Evolutionary conservation across 2,888 invertebrate genomes (phyloP).

Genomic region (Rosalia funebris): DNA sequence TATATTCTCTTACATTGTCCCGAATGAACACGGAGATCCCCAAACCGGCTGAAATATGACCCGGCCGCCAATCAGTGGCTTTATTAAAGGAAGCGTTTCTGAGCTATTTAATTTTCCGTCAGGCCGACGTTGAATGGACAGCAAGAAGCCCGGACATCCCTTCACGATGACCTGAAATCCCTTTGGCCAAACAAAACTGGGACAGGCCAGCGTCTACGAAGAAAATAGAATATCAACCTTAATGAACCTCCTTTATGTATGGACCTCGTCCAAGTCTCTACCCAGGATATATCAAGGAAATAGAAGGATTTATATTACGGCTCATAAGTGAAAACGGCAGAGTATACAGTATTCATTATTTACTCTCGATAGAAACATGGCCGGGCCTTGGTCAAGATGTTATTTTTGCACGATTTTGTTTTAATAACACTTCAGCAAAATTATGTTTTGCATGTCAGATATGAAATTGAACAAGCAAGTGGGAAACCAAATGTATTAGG

Average conservation of each 20-base stretch:
- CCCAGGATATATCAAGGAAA: too few species aligned
- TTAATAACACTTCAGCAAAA: too few species aligned
- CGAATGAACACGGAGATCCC: background rate
- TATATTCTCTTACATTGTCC: too few species aligned
- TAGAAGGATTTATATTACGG: too few species aligned
- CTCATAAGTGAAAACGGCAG: too few species aligned
- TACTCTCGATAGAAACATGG: too few species aligned
- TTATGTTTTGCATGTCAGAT: too few species aligned
- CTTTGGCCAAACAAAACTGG: background rate
- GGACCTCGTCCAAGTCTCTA: background rate
- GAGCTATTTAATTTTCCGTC: slow-evolving; percentile 1
- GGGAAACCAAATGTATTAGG: too few species aligned
- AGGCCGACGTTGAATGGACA: background rate
- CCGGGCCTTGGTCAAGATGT: too few species aligned
- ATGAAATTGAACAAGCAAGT: too few species aligned
- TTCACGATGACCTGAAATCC: background rate
- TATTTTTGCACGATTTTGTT: too few species aligned
- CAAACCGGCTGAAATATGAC: background rate
- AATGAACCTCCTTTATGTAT: background rate
- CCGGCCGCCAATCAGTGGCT: background rate
- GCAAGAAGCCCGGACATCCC: background rate
- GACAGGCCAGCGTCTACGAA: background rate
- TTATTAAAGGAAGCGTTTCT: background rate
- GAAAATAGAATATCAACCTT: background rate
- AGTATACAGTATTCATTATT: too few species aligned